These are phyloP conservation scores for Cyclargus thomasi DNA, from an alignment of 1,140 invertebrate species.

Conservation along the genomic window DNA sequence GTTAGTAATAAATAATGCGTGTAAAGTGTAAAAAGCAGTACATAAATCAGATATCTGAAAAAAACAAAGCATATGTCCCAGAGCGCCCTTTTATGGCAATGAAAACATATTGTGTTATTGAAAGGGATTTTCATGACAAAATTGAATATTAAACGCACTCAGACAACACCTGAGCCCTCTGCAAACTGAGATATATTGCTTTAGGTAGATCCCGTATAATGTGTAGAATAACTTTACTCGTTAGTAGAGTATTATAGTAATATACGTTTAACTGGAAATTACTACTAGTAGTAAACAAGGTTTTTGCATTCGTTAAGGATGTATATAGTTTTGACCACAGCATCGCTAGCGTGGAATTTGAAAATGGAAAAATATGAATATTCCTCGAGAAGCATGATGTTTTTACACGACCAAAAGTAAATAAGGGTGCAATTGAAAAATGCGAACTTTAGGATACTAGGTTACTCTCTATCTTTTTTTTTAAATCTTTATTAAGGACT, in stretches of 20 bases:
- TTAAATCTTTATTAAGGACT: no score
- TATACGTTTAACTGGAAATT: background rate
- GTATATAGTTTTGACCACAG: no score
- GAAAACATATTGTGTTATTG: slow-evolving; percentile 1
- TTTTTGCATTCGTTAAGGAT: no score
- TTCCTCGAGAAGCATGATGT: no score
- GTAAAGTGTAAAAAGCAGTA: background rate
- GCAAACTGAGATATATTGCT: background rate
- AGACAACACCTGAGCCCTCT: background rate
- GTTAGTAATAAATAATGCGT: no score
- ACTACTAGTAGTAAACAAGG: no score
- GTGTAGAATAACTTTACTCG: background rate
- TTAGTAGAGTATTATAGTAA: background rate
- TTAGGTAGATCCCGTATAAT: background rate
- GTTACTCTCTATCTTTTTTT: no score
- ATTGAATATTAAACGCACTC: background rate
- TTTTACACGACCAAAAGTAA: no score
- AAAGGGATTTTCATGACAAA: background rate
- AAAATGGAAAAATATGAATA: no score
- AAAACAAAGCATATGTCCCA: background rate
- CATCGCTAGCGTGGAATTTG: no score
- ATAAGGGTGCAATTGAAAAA: no score
- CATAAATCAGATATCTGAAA: background rate
- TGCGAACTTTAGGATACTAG: no score
- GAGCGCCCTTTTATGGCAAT: background rate